These are phyloP conservation scores for Musca vetustissima DNA, from an alignment of 1,140 invertebrate genomes.

Conservation along the genomic window DNA sequence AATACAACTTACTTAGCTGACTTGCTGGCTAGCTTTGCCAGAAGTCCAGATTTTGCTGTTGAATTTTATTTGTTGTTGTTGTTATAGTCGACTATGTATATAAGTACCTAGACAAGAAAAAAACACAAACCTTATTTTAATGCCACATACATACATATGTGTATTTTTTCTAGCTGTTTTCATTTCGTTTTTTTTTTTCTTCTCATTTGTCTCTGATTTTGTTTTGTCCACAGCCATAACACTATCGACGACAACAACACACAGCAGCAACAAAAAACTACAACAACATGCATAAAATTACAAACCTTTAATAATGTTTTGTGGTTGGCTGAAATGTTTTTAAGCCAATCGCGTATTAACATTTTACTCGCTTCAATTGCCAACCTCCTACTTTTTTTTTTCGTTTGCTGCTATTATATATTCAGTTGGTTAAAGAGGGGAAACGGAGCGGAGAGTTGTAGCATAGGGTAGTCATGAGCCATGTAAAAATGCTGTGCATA, in stretches of 20 bases:
- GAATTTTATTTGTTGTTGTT: too few relatives aligned
- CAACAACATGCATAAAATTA: too few relatives aligned
- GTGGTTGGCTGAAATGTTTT: constrained; percentile 28
- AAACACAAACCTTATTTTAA: too few relatives aligned
- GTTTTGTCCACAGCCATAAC: neutral
- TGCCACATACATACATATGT: neutral
- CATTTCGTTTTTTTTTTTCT: neutral
- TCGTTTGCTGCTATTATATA: neutral
- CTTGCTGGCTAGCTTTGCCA: too few relatives aligned
- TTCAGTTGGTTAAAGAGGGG: neutral
- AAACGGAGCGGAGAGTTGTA: neutral
- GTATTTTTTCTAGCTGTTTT: neutral
- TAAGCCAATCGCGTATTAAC: constrained; percentile 20
- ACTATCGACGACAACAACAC: too few relatives aligned
- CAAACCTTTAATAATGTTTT: constrained; percentile 28
- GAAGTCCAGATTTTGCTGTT: too few relatives aligned
- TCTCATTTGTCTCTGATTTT: constrained; percentile 7
- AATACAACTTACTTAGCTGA: too few relatives aligned
- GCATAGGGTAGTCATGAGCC: too few relatives aligned
- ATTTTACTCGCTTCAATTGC: neutral
- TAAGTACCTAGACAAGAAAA: too few relatives aligned
- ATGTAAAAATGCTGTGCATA: too few relatives aligned
- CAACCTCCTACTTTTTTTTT: neutral
- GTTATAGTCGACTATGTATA: too few relatives aligned
- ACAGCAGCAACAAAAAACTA: too few relatives aligned